Conservation (phyloP, 2,888 invertebrate genomes). For the Tachina lurida region DNA sequence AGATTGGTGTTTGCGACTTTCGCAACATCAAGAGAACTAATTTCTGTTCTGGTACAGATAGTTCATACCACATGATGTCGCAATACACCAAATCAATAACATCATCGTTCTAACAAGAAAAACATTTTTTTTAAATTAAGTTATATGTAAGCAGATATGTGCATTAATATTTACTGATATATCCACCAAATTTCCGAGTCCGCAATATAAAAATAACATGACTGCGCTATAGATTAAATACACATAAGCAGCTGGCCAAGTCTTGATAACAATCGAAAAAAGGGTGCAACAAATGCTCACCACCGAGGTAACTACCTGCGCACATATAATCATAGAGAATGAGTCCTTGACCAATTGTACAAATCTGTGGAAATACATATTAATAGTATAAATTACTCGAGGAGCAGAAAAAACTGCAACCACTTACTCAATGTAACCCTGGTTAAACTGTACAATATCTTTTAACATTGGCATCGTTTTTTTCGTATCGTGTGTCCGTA, state of each 20-base stretch:
- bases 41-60: slow-evolving; percentile 73
- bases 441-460: slow-evolving; percentile 53
- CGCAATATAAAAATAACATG: slow-evolving; percentile 75
- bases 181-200: slow-evolving; percentile 75
- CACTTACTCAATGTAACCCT: background rate
- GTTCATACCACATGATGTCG: slow-evolving; percentile 73
- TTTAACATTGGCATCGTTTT: slow-evolving; percentile 51
- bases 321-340: slow-evolving; percentile 73
- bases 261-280: slow-evolving; percentile 73
- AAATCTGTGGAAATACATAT: slow-evolving; percentile 63
- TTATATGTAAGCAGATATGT: background rate
- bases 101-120: slow-evolving; percentile 41
- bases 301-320: slow-evolving; percentile 72
- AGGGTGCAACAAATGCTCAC: slow-evolving; percentile 74
- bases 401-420: background rate
- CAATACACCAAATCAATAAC: slow-evolving; percentile 32
- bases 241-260: slow-evolving; percentile 75
- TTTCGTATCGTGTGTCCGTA: slow-evolving; percentile 10
- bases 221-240: slow-evolving; percentile 72
- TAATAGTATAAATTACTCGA: background rate
- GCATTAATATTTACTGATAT: slow-evolving; percentile 71
- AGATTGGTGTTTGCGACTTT: slow-evolving; percentile 72
- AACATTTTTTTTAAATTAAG: background rate
- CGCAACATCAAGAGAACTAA: slow-evolving; percentile 74
- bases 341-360: slow-evolving; percentile 69